Base-by-base conservation (phyloP, 2,113 vertebrate genomes). In the Narcine bancroftii region DNA sequence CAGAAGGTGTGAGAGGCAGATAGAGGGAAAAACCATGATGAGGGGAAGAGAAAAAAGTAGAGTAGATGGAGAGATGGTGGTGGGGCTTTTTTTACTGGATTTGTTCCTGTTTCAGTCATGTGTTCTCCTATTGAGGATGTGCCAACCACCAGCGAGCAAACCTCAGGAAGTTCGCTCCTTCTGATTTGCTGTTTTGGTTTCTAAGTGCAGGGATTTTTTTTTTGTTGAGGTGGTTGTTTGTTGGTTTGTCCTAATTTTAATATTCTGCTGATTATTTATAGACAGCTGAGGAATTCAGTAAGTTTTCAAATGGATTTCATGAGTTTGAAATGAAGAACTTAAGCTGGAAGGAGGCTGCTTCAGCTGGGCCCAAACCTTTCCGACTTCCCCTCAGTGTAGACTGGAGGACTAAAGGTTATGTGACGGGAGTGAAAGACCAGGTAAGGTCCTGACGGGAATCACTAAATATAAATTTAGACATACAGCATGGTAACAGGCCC, bases 341-440 rank as follows among this genome's bases (percentile, higher is more conserved):
- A n/a, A 36, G 10, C 19, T 36, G 81, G 81, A 87, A 87, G 21
- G 26, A 50, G 47, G 15, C 9, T 53, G 60, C 75, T 63, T 65
- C 92, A 79, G 6, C n/a, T 42, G 13, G 39, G 19, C 53, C 50
- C 60, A 65, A 42, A 13, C 75, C 21, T 36, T 24, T 26, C 60
- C 11, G 26, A 50, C 65, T 92, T 50, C 92, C 73, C 17, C n/a
- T 26, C 36, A 81, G 56, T 11, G 50, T 92, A 24, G 92, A 92
- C 29, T 92, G 92, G 92, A 79, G 73, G 13, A 33, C 2, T 11
- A 92, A 92, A 47, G 92, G 92, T 47, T 92, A 92, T 9, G 92
- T 92, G 45, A 92, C 92, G 17, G 19, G 9, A n/a, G 75, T 92
- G 42, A 92, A 92, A 76, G 50, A 92, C 42, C 92, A 92, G 92